Evolutionary conservation across 1,140 invertebrate species (phyloP).

Genomic region (Solenopsis fugax): DNA sequence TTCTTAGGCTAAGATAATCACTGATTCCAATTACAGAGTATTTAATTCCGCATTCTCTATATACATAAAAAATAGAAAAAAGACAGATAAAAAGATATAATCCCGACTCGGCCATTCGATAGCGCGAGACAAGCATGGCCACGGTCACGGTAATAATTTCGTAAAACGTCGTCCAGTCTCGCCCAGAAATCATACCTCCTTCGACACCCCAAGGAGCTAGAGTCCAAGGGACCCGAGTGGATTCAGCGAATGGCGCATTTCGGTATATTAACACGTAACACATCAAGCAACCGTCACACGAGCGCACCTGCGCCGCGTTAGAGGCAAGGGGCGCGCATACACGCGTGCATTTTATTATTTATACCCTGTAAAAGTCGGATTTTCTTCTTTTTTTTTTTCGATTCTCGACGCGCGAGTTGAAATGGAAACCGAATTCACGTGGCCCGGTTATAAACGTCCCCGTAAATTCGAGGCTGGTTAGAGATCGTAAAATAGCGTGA

Average conservation of each 20-base stretch:
- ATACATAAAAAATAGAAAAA: neutral
- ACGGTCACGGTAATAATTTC: constrained; percentile 58
- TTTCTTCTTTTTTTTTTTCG: constrained; percentile 60
- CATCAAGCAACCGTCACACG: constrained; percentile 74
- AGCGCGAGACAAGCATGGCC: neutral
- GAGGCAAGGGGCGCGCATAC: constrained; percentile 39
- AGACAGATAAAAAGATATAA: neutral
- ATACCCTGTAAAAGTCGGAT: constrained; percentile 69
- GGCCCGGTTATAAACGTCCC: constrained; percentile 80
- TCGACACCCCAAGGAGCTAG: constrained; percentile 36
- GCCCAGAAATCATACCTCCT: neutral
- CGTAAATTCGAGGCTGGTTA: constrained; percentile 81
- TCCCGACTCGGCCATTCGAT: neutral
- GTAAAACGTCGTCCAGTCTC: constrained; percentile 46
- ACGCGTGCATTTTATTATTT: constrained; percentile 72
- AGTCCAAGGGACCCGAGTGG: neutral
- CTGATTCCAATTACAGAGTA: neutral
- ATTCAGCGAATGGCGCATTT: constrained; percentile 64
- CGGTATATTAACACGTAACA: constrained; percentile 81
- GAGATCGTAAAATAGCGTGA: constrained; percentile 75
- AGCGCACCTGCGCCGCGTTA: constrained; percentile 68
- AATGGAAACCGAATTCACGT: constrained; percentile 73
- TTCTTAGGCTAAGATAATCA: too few relatives aligned
- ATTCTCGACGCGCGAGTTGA: constrained; percentile 41
- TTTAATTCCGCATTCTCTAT: neutral